phyloP scores from a whole-genome alignment of 1,140 invertebrate species.

The Cheumatopsyche charites region DNA sequence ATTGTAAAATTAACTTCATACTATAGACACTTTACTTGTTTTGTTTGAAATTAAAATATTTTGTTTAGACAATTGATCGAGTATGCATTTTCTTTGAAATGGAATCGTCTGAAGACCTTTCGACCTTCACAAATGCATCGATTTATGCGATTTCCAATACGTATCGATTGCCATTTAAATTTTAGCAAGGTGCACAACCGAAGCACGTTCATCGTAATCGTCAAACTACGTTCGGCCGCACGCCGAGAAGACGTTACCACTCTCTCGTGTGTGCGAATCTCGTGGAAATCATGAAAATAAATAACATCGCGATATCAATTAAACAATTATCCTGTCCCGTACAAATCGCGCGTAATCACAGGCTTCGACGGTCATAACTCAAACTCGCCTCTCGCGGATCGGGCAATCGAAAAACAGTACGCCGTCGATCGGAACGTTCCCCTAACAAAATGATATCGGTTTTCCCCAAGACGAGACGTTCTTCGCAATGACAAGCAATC shows the following conservation, averaged over 20 bases:
- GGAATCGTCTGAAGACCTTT: too few species aligned
- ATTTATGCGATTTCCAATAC: too few species aligned
- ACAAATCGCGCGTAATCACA: slow-evolving; percentile 49
- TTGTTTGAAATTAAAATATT: too few species aligned
- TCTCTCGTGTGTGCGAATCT: slow-evolving; percentile 45
- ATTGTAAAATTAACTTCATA: too few species aligned
- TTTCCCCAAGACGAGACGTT: too few species aligned
- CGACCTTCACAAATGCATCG: too few species aligned
- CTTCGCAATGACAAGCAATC: too few species aligned
- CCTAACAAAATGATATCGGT: slow-evolving; percentile 11
- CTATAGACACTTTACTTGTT: too few species aligned
- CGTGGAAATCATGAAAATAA: slow-evolving; percentile 50
- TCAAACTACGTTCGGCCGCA: slow-evolving; percentile 21
- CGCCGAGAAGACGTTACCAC: slow-evolving; percentile 24
- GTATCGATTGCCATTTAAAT: too few species aligned
- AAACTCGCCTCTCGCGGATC: slow-evolving; percentile 22
- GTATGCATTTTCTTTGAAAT: too few species aligned
- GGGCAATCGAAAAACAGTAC: neutral
- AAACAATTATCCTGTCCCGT: slow-evolving; percentile 50
- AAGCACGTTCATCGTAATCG: neutral
- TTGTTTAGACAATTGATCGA: too few species aligned
- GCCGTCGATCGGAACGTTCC: slow-evolving; percentile 27
- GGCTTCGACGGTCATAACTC: slow-evolving; percentile 47
- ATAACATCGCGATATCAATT: slow-evolving; percentile 50
- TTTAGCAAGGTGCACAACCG: too few species aligned